Evolutionary conservation across 2,888 invertebrate genomes (phyloP).

Genomic region (Flexamia atlantica): DNA sequence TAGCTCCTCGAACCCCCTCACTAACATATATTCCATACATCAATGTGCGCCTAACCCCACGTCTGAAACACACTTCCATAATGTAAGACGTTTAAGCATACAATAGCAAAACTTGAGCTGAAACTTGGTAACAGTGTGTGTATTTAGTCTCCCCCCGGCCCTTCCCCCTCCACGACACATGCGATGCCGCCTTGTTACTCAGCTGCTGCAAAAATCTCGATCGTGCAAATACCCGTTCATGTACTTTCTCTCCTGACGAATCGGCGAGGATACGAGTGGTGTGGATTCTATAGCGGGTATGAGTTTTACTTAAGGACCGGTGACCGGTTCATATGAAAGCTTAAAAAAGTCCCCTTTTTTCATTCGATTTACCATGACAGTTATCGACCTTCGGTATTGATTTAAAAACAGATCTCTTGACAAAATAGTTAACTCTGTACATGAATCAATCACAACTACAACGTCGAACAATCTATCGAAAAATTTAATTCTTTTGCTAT

Average conservation of each 20-base stretch:
- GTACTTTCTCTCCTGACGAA: background rate
- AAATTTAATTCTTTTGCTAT: too few relatives aligned
- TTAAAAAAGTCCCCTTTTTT: too few relatives aligned
- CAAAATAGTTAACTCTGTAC: too few relatives aligned
- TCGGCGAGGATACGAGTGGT: background rate
- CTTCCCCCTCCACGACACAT: background rate
- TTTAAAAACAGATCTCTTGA: too few relatives aligned
- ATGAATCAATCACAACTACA: too few relatives aligned
- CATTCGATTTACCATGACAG: too few relatives aligned
- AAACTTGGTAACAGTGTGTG: slow-evolving; percentile 59
- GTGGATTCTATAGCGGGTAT: too few relatives aligned
- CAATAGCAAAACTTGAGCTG: slow-evolving; percentile 57
- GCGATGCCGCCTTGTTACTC: slow-evolving; percentile 29
- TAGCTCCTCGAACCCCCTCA: slow-evolving; percentile 43
- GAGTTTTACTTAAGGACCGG: too few relatives aligned
- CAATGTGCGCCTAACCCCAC: slow-evolving; percentile 54
- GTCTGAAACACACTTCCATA: slow-evolving; percentile 25
- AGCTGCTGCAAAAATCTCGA: slow-evolving; percentile 24
- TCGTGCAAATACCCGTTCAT: slow-evolving; percentile 8
- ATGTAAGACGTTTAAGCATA: slow-evolving; percentile 59
- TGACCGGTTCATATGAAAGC: too few relatives aligned
- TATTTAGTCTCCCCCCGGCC: slow-evolving; percentile 46
- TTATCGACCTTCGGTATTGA: too few relatives aligned
- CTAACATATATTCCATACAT: slow-evolving; percentile 58
- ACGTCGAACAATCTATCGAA: too few relatives aligned